A percentile compares a stretch with the other conserved stretches of the same genome.
Evolutionary conservation across 2,888 invertebrate species (phyloP).

Genomic region (Ctena decussata): DNA sequence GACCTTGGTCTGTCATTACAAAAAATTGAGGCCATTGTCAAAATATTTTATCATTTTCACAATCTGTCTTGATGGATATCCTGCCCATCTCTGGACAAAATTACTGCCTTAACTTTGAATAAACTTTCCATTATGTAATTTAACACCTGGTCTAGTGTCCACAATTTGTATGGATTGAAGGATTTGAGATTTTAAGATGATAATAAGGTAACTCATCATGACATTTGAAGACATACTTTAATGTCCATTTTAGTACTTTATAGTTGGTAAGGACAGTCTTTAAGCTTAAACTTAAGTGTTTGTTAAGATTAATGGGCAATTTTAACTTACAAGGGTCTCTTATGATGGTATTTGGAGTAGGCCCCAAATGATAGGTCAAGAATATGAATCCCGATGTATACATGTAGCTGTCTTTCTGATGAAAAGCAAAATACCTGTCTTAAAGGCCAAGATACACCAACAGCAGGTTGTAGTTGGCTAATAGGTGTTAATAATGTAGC

Average conservation of each 20-base stretch:
- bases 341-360: too few species aligned
- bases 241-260: constrained; percentile 3
- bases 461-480: too few species aligned
- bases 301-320: constrained; percentile 13
- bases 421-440: too few species aligned
- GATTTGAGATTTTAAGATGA: neutral
- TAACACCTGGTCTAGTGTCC: constrained; percentile 6
- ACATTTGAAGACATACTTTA: constrained; percentile 11
- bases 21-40: constrained; percentile 1
- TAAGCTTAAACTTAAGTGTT: neutral
- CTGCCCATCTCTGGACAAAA: neutral
- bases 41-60: neutral
- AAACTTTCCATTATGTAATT: constrained; percentile 6
- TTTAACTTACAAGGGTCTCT: neutral
- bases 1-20: too few species aligned
- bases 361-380: too few species aligned
- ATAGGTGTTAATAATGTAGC: too few species aligned
- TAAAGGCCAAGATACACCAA: too few species aligned
- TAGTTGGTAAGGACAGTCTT: neutral
- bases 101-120: neutral
- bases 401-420: too few species aligned
- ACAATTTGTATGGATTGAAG: constrained; percentile 3
- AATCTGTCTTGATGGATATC: neutral
- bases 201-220: neutral
- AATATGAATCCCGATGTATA: too few species aligned